Conservation (phyloP, 2,113 vertebrate genomes). For the Callospermophilus lateralis region DNA sequence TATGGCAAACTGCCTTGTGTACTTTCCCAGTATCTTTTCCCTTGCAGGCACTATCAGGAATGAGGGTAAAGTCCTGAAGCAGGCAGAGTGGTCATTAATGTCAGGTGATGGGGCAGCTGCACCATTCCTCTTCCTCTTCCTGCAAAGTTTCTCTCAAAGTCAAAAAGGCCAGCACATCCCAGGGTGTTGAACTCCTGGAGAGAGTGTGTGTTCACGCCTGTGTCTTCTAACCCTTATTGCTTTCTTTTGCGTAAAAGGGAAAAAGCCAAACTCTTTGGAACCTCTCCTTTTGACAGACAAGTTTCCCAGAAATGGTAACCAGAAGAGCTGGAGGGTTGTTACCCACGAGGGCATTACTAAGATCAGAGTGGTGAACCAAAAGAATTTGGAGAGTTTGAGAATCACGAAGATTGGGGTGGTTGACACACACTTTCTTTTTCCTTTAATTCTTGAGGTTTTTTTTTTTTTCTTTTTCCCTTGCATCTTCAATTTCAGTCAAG, state of each 20-base stretch:
- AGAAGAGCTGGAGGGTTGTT: constrained; percentile 36
- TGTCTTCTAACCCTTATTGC: not conserved
- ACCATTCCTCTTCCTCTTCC: not conserved
- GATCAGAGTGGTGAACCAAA: constrained; percentile 61
- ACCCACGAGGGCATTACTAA: constrained; percentile 13
- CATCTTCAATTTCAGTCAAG: constrained; percentile 35
- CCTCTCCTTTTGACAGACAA: constrained; percentile 56
- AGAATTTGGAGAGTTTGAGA: constrained; percentile 75
- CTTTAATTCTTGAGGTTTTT: constrained; percentile 52
- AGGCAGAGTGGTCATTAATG: not conserved
- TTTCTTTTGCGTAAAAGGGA: not conserved
- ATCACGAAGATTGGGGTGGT: not conserved
- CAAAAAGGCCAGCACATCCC: not conserved
- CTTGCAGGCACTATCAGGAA: not conserved
- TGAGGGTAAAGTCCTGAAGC: not conserved
- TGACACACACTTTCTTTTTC: constrained; percentile 55
- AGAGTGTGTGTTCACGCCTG: accelerated
- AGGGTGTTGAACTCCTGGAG: not conserved
- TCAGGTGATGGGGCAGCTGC: not conserved
- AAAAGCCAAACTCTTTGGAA: constrained; percentile 60
- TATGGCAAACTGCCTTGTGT: not conserved
- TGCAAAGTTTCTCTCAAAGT: not conserved
- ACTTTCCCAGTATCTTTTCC: not conserved
- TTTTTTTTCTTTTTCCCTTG: not conserved
- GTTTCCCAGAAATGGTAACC: constrained; percentile 70